phyloP scores from a whole-genome alignment of 2,113 vertebrate genomes.

The Trogon surrucura region DNA sequence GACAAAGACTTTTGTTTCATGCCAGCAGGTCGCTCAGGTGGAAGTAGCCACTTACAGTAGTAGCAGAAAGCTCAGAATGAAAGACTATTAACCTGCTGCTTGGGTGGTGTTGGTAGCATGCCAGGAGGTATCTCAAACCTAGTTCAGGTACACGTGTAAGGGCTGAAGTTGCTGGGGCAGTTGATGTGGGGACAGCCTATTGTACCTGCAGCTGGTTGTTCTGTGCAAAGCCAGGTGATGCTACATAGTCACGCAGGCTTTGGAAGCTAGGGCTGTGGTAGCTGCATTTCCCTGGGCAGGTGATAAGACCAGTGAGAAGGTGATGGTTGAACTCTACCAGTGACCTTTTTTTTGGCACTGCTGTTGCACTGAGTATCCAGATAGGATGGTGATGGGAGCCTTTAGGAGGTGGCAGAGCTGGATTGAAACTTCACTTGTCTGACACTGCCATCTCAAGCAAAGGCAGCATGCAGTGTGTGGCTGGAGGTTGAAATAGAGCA shows the following conservation, averaged over 20 bases:
- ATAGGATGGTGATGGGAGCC: not conserved
- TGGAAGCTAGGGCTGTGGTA: not conserved
- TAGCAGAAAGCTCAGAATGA: not conserved
- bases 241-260: accelerated
- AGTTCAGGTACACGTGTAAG: not conserved
- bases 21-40: not conserved
- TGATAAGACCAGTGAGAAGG: not conserved
- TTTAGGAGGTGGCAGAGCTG: not conserved
- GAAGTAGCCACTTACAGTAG: not conserved
- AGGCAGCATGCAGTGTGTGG: not conserved
- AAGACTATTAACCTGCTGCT: not conserved
- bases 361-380: not conserved
- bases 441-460: not conserved
- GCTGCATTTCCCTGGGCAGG: not conserved
- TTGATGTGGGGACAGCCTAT: not conserved
- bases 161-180: not conserved
- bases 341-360: not conserved
- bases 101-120: not conserved
- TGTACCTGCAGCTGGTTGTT: not conserved
- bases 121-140: not conserved
- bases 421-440: not conserved
- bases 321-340: not conserved
- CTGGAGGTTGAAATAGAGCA: not conserved
- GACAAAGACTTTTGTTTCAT: not conserved
- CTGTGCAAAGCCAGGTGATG: accelerated